Percentiles rank a stretch among this genome's conserved stretches.
Conservation (phyloP, 1,140 invertebrate genomes). For the Pogonognathellus flavescens region DNA sequence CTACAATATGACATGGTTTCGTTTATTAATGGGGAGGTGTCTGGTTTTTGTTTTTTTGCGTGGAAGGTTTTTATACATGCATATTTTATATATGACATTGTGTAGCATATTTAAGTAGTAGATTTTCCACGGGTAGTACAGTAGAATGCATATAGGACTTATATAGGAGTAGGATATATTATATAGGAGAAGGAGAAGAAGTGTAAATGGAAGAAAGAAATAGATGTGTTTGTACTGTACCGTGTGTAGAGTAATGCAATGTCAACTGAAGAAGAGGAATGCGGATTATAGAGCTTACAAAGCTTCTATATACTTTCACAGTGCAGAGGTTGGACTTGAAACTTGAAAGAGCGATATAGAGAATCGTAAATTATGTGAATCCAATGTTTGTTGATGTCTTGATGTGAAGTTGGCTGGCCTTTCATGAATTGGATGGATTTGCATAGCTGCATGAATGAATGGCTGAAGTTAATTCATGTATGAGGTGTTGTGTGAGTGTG, state of each 20-base stretch:
- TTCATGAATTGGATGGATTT: not conserved
- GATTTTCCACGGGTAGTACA: no score
- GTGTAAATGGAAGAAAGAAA: no score
- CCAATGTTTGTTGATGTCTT: conserved; percentile 41
- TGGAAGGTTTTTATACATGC: no score
- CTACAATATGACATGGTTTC: no score
- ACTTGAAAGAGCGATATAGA: not conserved
- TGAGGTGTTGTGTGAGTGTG: not conserved
- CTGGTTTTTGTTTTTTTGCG: no score
- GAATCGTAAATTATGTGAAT: conserved; percentile 40
- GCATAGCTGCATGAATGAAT: not conserved
- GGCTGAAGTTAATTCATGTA: not conserved
- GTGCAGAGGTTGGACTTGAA: not conserved
- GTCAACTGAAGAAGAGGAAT: conserved; percentile 14
- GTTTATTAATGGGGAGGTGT: no score
- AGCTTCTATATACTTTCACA: not conserved
- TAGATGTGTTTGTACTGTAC: no score
- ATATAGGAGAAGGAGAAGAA: no score
- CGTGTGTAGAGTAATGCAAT: not conserved
- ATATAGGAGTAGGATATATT: no score
- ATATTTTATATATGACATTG: no score
- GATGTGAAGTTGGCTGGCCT: not conserved
- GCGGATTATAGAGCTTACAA: not conserved
- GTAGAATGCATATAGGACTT: no score
- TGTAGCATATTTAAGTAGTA: no score